These are phyloP conservation scores for Rhyacophila brunnea DNA, from an alignment of 1,140 invertebrate genomes.

Conservation along the genomic window DNA sequence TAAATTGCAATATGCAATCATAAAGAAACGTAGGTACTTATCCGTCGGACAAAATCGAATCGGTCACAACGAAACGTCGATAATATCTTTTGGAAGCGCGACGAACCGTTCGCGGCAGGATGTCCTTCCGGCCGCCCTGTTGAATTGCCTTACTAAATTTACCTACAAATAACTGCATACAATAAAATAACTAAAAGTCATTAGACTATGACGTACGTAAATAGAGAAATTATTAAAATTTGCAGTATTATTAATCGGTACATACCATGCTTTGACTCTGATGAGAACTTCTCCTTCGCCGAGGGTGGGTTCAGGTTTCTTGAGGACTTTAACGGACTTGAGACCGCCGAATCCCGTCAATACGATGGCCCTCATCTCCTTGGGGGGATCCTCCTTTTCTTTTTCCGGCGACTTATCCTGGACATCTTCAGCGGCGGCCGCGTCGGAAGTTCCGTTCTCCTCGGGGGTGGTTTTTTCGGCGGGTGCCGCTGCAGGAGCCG, in stretches of 20 bases:
- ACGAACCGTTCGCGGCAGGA: slow-evolving; percentile 12
- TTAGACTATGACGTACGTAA: no score
- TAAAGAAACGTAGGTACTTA: not conserved
- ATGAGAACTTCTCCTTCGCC: slow-evolving; percentile 80
- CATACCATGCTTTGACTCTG: slow-evolving; percentile 81
- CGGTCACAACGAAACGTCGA: no score
- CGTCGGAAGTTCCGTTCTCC: slow-evolving; percentile 52
- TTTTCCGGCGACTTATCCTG: slow-evolving; percentile 53
- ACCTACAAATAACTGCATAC: no score
- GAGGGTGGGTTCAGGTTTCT: slow-evolving; percentile 72
- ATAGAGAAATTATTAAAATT: no score
- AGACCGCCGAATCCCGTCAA: slow-evolving; percentile 81
- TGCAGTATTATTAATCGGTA: not conserved
- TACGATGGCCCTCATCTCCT: slow-evolving; percentile 81
- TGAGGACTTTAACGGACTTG: slow-evolving; percentile 78
- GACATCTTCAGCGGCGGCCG: slow-evolving; percentile 51
- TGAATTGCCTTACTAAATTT: no score
- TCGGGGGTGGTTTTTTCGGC: slow-evolving; percentile 52
- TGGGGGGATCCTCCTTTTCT: slow-evolving; percentile 62
- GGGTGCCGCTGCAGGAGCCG: slow-evolving; percentile 43
- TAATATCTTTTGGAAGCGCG: slow-evolving; percentile 3
- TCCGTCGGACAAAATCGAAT: slow-evolving; percentile 1
- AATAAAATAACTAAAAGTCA: no score
- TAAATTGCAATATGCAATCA: not conserved
- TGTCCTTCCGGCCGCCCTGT: slow-evolving; percentile 12